A percentile compares a stretch with the other conserved stretches of the same genome.
These are phyloP conservation scores for Tragopan temminckii DNA, from an alignment of 2,797 vertebrate genomes.

Conservation along the genomic window DNA sequence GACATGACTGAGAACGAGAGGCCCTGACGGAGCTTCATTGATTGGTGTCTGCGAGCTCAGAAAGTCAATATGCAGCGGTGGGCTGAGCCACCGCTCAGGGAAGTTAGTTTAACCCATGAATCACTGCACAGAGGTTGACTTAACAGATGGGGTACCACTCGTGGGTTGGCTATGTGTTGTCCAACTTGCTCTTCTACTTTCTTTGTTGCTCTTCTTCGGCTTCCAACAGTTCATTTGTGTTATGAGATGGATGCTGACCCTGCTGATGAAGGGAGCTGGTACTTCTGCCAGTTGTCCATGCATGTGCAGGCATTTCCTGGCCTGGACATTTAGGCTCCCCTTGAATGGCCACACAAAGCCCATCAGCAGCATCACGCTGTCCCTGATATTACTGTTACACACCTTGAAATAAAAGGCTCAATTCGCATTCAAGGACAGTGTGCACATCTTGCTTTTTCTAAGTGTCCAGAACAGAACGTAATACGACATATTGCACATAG, in stretches of 20 bases:
- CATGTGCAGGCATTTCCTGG: not conserved
- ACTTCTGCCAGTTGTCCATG: not conserved
- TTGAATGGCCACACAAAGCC: not conserved
- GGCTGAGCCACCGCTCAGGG: not conserved
- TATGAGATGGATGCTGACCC: not conserved
- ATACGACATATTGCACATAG: not conserved
- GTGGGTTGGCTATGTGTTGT: rapidly evolving
- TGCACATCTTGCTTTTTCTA: not conserved
- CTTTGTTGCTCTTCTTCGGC: not conserved
- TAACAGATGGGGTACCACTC: not conserved
- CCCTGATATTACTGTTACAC: not conserved
- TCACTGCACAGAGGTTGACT: not conserved
- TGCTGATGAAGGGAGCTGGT: rapidly evolving
- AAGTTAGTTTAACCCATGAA: not conserved
- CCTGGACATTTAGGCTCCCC: not conserved
- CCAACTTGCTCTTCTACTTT: not conserved
- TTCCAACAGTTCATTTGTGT: not conserved
- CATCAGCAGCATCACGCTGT: not conserved
- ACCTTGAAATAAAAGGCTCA: not conserved
- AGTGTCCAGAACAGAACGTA: not conserved
- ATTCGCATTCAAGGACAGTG: not conserved
- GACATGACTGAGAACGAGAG: not conserved
- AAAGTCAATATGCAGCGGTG: not conserved
- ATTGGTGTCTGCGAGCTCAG: not conserved
- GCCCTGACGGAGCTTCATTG: not conserved